phyloP scores from a whole-genome alignment of 2,113 vertebrate genomes.

The Chionis minor region DNA sequence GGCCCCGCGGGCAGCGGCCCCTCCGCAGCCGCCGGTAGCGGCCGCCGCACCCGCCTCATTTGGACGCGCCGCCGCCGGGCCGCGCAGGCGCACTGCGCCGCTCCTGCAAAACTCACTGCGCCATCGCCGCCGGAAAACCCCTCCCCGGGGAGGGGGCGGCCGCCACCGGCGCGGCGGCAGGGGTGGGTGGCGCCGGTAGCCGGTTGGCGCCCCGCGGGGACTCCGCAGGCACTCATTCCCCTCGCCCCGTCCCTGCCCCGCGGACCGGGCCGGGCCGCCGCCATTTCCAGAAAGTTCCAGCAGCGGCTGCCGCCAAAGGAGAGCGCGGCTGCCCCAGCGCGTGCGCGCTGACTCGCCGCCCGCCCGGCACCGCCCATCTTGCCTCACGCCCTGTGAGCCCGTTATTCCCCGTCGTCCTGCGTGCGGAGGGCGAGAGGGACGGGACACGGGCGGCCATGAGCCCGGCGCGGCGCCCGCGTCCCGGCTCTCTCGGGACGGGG shows the following conservation, averaged over 20 bases:
- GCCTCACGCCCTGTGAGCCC: background rate
- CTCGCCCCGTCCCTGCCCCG: background rate
- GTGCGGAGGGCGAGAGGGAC: background rate
- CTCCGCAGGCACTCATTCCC: background rate
- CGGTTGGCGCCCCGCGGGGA: background rate
- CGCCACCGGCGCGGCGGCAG: background rate
- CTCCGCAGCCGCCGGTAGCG: accelerated
- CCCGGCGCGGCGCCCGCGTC: no score
- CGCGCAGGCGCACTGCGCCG: slow-evolving; percentile 43
- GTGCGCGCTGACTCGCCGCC: background rate
- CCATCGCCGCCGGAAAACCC: slow-evolving; percentile 30
- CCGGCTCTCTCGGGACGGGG: background rate
- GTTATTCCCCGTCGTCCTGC: background rate
- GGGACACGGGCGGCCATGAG: background rate
- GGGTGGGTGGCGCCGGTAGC: no score
- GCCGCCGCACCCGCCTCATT: background rate
- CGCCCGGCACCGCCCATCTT: background rate
- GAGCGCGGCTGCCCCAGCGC: background rate
- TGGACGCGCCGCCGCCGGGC: background rate
- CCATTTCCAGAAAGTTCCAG: slow-evolving; percentile 74
- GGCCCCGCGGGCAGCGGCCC: accelerated
- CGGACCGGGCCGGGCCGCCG: background rate
- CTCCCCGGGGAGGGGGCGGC: background rate
- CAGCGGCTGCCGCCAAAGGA: background rate
- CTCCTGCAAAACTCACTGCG: slow-evolving; percentile 55